Conservation (phyloP, 2,888 invertebrate genomes). For the Ganaspis brasiliensis region DNA sequence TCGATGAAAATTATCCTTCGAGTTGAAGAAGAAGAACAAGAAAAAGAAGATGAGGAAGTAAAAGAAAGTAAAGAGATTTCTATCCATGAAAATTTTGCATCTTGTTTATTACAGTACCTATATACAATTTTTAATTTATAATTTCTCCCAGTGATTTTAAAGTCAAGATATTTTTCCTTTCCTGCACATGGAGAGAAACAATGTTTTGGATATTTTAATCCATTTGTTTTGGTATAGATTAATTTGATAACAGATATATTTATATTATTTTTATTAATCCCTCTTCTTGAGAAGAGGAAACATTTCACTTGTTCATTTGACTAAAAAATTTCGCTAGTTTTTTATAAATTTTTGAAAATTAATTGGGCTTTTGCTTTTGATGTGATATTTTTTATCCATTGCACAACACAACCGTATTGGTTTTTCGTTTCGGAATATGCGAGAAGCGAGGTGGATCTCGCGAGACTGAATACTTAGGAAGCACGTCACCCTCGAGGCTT, state of each 20-base stretch:
- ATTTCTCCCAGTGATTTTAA: too few species aligned
- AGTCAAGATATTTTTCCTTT: background rate
- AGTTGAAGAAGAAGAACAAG: background rate
- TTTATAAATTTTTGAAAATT: too few species aligned
- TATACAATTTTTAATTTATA: too few species aligned
- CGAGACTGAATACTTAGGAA: slow-evolving; percentile 74
- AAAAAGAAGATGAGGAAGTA: background rate
- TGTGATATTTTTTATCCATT: slow-evolving; percentile 4
- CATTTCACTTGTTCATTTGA: too few species aligned
- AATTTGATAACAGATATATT: too few species aligned
- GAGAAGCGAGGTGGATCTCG: slow-evolving; percentile 69
- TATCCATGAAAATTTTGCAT: background rate
- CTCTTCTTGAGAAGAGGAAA: too few species aligned
- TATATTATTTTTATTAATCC: too few species aligned
- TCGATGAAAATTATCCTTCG: slow-evolving; percentile 18
- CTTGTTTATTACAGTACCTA: too few species aligned
- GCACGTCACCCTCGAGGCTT: slow-evolving; percentile 62
- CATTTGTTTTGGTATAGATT: too few species aligned
- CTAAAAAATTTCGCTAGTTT: too few species aligned
- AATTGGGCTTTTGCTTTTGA: background rate
- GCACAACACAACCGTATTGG: slow-evolving; percentile 33
- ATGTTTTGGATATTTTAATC: too few species aligned
- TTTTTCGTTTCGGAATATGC: slow-evolving; percentile 52
- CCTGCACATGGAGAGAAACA: background rate
- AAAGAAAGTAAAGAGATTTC: background rate